phyloP scores from a whole-genome alignment of 2,888 invertebrate species.

The Myopa testacea region DNA sequence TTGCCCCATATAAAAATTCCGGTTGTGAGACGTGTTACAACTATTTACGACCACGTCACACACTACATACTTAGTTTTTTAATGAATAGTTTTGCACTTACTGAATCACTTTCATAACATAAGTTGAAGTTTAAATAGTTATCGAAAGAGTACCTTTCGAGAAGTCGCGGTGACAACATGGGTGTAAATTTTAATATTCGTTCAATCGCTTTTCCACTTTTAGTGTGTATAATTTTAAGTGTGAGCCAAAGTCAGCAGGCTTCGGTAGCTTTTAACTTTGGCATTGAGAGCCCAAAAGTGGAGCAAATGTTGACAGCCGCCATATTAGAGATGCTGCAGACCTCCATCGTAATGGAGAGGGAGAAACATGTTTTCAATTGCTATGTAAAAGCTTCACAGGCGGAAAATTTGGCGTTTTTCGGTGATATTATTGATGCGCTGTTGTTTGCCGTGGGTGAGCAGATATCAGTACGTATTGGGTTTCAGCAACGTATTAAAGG shows the following conservation, averaged over 20 bases:
- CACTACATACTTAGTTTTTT: too few species aligned
- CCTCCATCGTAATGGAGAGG: constrained; percentile 35
- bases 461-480: constrained; percentile 46
- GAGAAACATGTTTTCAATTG: constrained; percentile 44
- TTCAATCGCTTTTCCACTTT: not conserved
- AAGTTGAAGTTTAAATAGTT: not conserved
- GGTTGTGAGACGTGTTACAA: too few species aligned
- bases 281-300: not conserved
- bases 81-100: not conserved
- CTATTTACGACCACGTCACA: too few species aligned
- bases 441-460: constrained; percentile 25
- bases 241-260: not conserved
- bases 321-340: constrained; percentile 44
- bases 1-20: too few species aligned
- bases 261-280: not conserved
- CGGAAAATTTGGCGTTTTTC: constrained; percentile 43
- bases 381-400: constrained; percentile 34
- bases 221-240: not conserved
- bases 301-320: constrained; percentile 40
- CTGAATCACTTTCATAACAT: not conserved
- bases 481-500: constrained; percentile 41
- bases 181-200: not conserved
- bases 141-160: not conserved
- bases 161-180: not conserved
- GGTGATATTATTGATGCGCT: constrained; percentile 47